These are phyloP conservation scores for Thereva unica DNA, from an alignment of 2,888 invertebrate genomes.

Conservation along the genomic window DNA sequence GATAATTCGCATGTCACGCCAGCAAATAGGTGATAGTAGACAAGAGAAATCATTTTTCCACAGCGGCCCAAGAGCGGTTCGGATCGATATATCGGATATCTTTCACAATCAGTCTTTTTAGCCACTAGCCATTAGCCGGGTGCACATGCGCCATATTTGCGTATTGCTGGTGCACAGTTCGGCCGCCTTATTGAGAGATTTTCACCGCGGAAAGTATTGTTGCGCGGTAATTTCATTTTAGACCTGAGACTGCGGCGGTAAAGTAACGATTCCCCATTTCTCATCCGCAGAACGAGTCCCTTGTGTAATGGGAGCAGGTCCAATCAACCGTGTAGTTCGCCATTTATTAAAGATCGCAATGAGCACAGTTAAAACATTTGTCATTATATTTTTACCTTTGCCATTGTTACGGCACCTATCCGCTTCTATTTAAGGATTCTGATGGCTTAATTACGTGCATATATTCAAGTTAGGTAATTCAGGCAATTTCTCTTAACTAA, in stretches of 20 bases:
- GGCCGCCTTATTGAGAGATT: constrained; percentile 23
- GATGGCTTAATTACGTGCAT: constrained; percentile 17
- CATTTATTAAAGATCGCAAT: constrained; percentile 27
- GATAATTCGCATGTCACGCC: too few relatives aligned
- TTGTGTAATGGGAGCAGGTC: constrained; percentile 16
- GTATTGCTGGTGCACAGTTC: neutral
- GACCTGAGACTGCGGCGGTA: too few relatives aligned
- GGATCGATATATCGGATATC: too few relatives aligned
- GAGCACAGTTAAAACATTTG: constrained; percentile 32
- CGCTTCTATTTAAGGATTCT: constrained; percentile 16
- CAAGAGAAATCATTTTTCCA: too few relatives aligned
- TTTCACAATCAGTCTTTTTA: too few relatives aligned
- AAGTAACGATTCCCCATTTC: constrained; percentile 25
- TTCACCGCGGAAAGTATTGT: constrained; percentile 14
- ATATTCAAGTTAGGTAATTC: too few relatives aligned
- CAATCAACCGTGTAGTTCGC: constrained; percentile 32
- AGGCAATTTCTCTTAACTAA: too few relatives aligned
- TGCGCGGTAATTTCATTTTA: neutral
- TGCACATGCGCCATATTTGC: too few relatives aligned
- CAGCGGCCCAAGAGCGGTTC: too few relatives aligned
- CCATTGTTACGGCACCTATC: constrained; percentile 23
- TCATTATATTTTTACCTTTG: constrained; percentile 3
- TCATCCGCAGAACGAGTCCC: constrained; percentile 19
- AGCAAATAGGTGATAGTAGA: too few relatives aligned
- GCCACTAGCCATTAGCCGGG: too few relatives aligned